Conservation (phyloP, 2,113 vertebrate species). For the Climacteris rufus region DNA sequence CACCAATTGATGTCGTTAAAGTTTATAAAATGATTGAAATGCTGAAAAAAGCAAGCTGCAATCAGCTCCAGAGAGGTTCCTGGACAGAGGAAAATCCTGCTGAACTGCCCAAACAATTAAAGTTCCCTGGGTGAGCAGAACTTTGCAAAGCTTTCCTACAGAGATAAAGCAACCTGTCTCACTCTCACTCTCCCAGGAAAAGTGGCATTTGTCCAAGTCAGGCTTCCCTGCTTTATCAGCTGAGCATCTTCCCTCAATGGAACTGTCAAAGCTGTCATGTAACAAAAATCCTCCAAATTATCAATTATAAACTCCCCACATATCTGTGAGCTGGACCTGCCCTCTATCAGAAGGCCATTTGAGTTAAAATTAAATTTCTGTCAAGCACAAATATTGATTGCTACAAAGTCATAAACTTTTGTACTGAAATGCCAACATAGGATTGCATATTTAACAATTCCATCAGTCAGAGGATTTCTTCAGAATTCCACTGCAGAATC, state of each 20-base stretch:
- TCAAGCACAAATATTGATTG: background rate
- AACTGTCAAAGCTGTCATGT: background rate
- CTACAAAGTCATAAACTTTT: background rate
- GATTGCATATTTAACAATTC: background rate
- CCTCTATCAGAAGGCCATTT: background rate
- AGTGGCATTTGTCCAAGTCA: background rate
- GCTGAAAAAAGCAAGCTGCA: background rate
- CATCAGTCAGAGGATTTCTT: background rate
- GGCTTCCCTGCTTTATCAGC: background rate
- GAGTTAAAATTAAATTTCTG: background rate
- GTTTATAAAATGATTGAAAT: background rate
- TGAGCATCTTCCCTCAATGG: background rate
- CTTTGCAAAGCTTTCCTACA: background rate
- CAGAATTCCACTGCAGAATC: conserved; percentile 1
- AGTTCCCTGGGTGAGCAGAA: background rate
- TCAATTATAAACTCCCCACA: background rate
- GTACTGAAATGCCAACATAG: background rate
- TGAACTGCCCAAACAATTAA: background rate
- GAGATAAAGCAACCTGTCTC: background rate
- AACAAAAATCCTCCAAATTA: background rate
- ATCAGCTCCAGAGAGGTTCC: background rate
- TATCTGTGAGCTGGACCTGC: background rate
- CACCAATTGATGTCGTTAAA: background rate
- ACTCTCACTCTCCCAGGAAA: background rate
- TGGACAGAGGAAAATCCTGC: background rate